Evolutionary conservation across 2,888 invertebrate species (phyloP), one percentile per base, ranked within the genome.

Genomic region (Hylaea fasciaria): DNA sequence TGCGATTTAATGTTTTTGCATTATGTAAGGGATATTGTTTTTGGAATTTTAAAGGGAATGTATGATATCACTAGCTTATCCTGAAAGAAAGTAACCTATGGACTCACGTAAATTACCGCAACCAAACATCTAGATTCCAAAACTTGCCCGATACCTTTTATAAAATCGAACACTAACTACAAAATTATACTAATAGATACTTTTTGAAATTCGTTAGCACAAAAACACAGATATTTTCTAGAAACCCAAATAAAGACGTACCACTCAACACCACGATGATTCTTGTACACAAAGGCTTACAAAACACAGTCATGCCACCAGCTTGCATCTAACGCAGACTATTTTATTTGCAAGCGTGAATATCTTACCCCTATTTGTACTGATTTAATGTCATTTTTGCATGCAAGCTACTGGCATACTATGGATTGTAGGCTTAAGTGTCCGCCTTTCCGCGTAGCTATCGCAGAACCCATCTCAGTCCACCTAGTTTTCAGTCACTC

Each of bases 61-160:
- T 16, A 17, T 7, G 16, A 32, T 47, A 14, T 47, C 16, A 35
- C 35, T 45, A 47, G 47, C 35, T 35, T 9, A 44, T 9, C 14
- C 35, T 52, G 44, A 44, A 52, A 35, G 16, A 39, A 46, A 32
- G 29, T 46, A 44, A 44, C 3, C 1, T 22, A 22, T 17, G 17
- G 2, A n/a, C 5, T 11, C n/a, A 22, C 22, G n/a, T n/a, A 44
- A 44, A 22, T 7, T 12, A 40, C 40, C 40, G n/a, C 40, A 14
- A 14, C 45, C 29, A 45, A 45, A 13, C 16, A 45, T 8, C 22
- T 44, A 17, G n/a, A 28, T 32, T 5, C 40, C 14, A 14, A 3
- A 40, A 40, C 0, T 13, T 40, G 40, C 40, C 40, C 40, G 14
- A 13, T 7, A 12, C 40, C 40, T 14, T n/a, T n/a, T n/a, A n/a